A percentile compares a stretch with the other conserved stretches of the same genome.
phyloP scores from a whole-genome alignment of 2,113 vertebrate genomes.

The Phalacrocorax brasilianus region DNA sequence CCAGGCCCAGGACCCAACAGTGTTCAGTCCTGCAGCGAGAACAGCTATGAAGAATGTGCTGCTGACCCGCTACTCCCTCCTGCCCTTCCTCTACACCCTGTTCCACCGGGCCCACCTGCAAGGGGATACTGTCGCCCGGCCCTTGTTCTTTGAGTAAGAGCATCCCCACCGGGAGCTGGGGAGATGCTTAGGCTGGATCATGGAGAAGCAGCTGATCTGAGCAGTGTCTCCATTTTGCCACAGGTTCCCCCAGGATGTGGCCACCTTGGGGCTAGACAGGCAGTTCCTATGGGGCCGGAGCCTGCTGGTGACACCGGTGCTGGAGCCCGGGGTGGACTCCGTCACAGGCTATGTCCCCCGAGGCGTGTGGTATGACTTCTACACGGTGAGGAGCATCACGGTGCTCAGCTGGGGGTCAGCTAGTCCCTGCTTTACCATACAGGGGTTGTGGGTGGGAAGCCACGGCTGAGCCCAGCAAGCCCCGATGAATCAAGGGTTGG shows the following conservation, averaged over 20 bases:
- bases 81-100: constrained; percentile 87
- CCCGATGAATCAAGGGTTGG: not conserved
- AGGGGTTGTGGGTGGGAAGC: not conserved
- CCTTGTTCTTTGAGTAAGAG: constrained; percentile 87
- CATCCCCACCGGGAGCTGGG: fast-evolving
- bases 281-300: constrained; percentile 87
- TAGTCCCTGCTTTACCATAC: not conserved
- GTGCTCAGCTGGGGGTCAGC: fast-evolving
- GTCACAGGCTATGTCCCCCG: constrained; percentile 82
- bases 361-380: constrained; percentile 86
- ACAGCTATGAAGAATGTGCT: constrained; percentile 82
- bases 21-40: constrained; percentile 75
- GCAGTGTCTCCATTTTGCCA: fast-evolving
- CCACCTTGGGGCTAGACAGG: constrained; percentile 78
- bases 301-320: constrained; percentile 84
- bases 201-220: fast-evolving
- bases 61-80: constrained; percentile 84
- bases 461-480: not conserved
- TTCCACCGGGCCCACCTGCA: constrained; percentile 83
- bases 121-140: constrained; percentile 82
- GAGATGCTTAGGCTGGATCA: not conserved
- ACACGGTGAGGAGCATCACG: constrained; percentile 71
- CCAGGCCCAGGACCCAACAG: constrained; percentile 84
- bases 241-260: constrained; percentile 81
- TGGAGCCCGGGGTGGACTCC: constrained; percentile 73